A percentile compares a stretch with the other conserved stretches of the same genome.
phyloP scores from a whole-genome alignment of 2,888 invertebrate species.

The Macaria liturata region DNA sequence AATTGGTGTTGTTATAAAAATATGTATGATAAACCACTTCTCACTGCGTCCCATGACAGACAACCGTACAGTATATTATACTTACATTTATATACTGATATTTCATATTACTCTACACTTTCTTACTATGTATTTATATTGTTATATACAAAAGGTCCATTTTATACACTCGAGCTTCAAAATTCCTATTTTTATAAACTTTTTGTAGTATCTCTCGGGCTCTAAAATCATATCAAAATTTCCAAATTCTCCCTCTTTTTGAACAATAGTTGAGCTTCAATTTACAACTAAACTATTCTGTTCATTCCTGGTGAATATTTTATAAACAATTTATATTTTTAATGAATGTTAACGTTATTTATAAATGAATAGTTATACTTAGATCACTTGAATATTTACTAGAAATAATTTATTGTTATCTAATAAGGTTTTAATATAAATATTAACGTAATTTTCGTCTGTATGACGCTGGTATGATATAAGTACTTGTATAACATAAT shows the following conservation, averaged over 20 bases:
- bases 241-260: constrained; percentile 55
- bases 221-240: constrained; percentile 68
- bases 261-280: constrained; percentile 44
- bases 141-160: constrained; percentile 69
- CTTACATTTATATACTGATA: constrained; percentile 24
- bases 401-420: constrained; percentile 65
- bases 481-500: constrained; percentile 57
- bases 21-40: constrained; percentile 31
- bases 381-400: constrained; percentile 66
- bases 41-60: constrained; percentile 64
- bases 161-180: constrained; percentile 76
- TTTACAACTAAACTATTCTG: constrained; percentile 45
- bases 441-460: constrained; percentile 67
- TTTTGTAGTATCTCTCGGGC: constrained; percentile 69
- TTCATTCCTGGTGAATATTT: constrained; percentile 58
- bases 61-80: constrained; percentile 27
- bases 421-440: constrained; percentile 68
- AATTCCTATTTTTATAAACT: constrained; percentile 79
- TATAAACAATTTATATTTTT: constrained; percentile 46
- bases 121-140: constrained; percentile 35
- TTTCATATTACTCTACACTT: constrained; percentile 28
- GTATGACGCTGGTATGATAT: constrained; percentile 73
- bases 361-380: constrained; percentile 46
- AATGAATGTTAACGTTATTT: constrained; percentile 59
- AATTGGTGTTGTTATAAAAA: constrained; percentile 34